A percentile compares a stretch with the other conserved stretches of the same genome.
Evolutionary conservation across 2,888 invertebrate genomes (phyloP).

Genomic region (Drosophila suboccidentalis): DNA sequence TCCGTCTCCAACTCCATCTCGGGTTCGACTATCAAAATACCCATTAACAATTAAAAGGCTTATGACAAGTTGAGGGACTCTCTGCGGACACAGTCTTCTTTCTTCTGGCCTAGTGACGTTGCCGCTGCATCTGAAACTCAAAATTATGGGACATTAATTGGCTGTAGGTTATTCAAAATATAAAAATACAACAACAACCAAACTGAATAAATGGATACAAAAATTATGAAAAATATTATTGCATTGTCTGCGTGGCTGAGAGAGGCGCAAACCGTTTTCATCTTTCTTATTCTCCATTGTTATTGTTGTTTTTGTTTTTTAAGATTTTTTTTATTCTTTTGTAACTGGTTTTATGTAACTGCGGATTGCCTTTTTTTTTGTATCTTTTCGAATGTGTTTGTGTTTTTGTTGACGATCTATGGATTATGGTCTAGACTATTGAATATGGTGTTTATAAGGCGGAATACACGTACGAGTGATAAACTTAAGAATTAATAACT

Average conservation of each 20-base stretch:
- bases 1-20: neutral
- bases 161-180: constrained; percentile 54
- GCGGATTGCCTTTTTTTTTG: constrained; percentile 29
- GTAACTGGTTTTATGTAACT: constrained; percentile 76
- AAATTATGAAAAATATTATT: constrained; percentile 83
- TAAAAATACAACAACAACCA: constrained; percentile 1
- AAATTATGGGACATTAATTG: constrained; percentile 84
- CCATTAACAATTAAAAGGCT: constrained; percentile 76
- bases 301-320: constrained; percentile 16
- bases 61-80: constrained; percentile 71
- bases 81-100: constrained; percentile 1
- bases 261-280: constrained; percentile 61
- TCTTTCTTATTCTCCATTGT: constrained; percentile 45
- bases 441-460: constrained; percentile 46
- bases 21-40: constrained; percentile 65
- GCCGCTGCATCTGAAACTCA: constrained; percentile 44
- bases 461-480: constrained; percentile 22
- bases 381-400: constrained; percentile 26
- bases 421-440: constrained; percentile 38
- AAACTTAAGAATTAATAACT: constrained; percentile 48
- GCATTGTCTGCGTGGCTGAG: constrained; percentile 64
- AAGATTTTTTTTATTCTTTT: constrained; percentile 50
- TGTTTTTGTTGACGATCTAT: constrained; percentile 46
- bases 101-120: constrained; percentile 26
- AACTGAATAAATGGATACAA: constrained; percentile 56